Base-by-base conservation (phyloP, 2,797 vertebrate species). In the Thamnophis elegans region DNA sequence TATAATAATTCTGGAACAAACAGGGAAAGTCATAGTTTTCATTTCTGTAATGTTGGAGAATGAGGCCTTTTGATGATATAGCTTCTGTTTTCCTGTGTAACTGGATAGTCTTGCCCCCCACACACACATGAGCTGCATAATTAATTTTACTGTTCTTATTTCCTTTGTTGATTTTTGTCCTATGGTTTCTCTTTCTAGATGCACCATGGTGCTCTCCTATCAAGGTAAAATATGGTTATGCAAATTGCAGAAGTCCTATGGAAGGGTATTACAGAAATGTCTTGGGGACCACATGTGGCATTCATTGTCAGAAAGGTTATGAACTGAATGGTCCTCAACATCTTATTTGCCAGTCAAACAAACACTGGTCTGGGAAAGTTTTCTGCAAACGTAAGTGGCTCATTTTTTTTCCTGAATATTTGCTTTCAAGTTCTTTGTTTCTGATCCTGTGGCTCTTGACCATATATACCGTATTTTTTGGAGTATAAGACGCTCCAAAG, bases 201-300 rank as follows among this genome's bases (percentile, higher is more conserved):
- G 98, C 98, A 10, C 99, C 99, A 0, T 99, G 99, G 99, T 99
- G 99, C 26, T 99, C 99, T 1, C 98, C 99, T 87, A 98, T 99
- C 95, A 99, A 99, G 97, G 98, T 99, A 95, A 99, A 99, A 94
- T 98, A 99, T 0, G 99, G 99, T 0, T 98, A 99, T 92, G 98
- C 98, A 68, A 98, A 98, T 96, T 99, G 99, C 94, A 98, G 98
- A 93, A 98, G 98, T 5, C 99, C 99, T 93, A 97, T 97, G 85
- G 98, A 98, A 89, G 98, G 98, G 62, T 98, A 98, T 96, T 98
- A 98, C 97, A 98, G 97, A 97, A 99, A 98, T 3, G 98, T 98
- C 2, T 95, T 99, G 97, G 98, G 98, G 26, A 98, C 98, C 5
- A 98, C 98, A 58, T 99, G 99, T 86, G 99, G 99, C 94, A 98